phyloP scores from a whole-genome alignment of 2,113 vertebrate species.

The Nesogale talazaci region DNA sequence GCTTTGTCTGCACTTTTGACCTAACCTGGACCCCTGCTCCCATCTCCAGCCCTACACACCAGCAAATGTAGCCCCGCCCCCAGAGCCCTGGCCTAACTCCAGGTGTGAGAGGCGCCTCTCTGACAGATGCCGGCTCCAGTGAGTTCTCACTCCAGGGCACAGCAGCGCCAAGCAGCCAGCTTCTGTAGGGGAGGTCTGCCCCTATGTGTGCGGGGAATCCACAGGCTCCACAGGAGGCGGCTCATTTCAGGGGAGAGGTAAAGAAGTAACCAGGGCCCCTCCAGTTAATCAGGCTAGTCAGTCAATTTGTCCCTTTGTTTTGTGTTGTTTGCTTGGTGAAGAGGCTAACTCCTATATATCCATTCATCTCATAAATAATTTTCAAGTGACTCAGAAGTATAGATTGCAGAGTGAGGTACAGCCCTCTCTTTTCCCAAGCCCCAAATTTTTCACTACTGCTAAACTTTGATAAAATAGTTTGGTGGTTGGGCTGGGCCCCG shows the following conservation, averaged over 20 bases:
- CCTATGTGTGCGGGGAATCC: background rate
- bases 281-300: background rate
- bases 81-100: background rate
- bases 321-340: background rate
- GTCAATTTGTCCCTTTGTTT: background rate
- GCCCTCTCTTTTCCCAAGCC: background rate
- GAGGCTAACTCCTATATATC: background rate
- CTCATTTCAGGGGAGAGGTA: background rate
- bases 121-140: background rate
- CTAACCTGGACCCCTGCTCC: background rate
- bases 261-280: background rate
- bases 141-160: too few species aligned
- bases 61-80: background rate
- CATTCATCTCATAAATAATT: background rate
- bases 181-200: background rate
- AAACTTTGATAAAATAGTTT: background rate
- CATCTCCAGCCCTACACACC: background rate
- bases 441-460: background rate
- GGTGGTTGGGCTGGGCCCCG: too few species aligned
- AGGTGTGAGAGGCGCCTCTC: background rate
- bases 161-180: background rate
- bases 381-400: slow-evolving; percentile 1
- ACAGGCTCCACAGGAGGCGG: background rate
- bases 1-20: background rate
- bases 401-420: background rate